A percentile compares a stretch with the other conserved stretches of the same genome.
phyloP scores from a whole-genome alignment of 23 tunicate species.

The Pegea sp. region DNA sequence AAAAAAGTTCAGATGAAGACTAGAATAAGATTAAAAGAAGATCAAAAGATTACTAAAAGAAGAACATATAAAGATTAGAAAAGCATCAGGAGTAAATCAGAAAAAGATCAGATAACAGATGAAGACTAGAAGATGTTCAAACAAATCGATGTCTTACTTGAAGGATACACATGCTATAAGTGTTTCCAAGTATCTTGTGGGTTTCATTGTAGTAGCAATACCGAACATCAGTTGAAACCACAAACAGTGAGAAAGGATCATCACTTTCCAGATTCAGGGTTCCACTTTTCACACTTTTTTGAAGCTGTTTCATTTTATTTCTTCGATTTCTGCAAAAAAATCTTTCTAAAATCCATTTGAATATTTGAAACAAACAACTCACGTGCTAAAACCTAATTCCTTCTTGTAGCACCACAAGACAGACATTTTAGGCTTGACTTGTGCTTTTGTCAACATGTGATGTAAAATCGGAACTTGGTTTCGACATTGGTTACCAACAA shows the following conservation, averaged over 20 bases:
- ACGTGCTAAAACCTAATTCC: constrained; percentile 82
- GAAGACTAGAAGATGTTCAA: too few species aligned
- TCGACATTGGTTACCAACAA: constrained; percentile 71
- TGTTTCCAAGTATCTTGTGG: constrained; percentile 72
- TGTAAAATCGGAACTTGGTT: constrained; percentile 81
- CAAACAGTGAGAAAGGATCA: constrained; percentile 90
- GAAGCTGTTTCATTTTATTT: constrained; percentile 57
- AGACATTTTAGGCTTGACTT: constrained; percentile 40
- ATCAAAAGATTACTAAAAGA: too few species aligned
- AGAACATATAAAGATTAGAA: too few species aligned
- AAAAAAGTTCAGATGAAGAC: too few species aligned
- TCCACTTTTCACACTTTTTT: constrained; percentile 62
- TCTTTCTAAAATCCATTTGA: neutral
- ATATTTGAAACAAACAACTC: constrained; percentile 2
- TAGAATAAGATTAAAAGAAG: too few species aligned
- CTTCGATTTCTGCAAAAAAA: constrained; percentile 26
- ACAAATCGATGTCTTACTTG: constrained; percentile 16
- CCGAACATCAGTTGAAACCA: constrained; percentile 81
- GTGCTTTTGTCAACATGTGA: constrained; percentile 70
- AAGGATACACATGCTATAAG: constrained; percentile 83
- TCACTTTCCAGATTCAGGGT: constrained; percentile 59
- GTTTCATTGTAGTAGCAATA: constrained; percentile 94
- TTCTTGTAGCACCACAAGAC: constrained; percentile 90
- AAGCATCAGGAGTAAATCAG: too few species aligned
- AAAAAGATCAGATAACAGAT: too few species aligned